phyloP scores from a whole-genome alignment of 2,113 vertebrate genomes.

The Boulengeromyrus knoepffleri region DNA sequence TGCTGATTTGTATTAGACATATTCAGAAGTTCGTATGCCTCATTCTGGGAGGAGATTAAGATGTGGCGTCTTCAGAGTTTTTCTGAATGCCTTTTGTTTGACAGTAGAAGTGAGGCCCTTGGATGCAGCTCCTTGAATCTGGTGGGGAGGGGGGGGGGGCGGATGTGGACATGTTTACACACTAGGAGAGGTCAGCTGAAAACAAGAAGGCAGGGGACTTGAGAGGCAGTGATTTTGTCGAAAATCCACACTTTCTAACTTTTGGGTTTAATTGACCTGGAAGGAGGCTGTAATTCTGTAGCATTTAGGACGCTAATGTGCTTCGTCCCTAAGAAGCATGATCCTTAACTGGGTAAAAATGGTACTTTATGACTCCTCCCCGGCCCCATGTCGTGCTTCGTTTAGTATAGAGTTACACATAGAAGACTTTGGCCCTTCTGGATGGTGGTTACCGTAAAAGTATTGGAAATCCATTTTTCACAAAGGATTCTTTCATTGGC shows the following conservation, averaged over 20 bases:
- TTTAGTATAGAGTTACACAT: not conserved
- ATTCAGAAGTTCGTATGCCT: not conserved
- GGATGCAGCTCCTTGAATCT: not conserved
- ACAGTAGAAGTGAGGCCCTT: not conserved
- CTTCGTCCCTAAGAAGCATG: not conserved
- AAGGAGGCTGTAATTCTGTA: slow-evolving; percentile 23
- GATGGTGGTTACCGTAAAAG: not conserved
- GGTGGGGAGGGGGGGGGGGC: not conserved
- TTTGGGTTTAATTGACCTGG: slow-evolving; percentile 16
- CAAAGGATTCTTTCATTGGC: not conserved
- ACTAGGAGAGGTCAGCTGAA: slow-evolving; percentile 38
- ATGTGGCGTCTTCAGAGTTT: slow-evolving; percentile 19
- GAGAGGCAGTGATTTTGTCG: slow-evolving; percentile 4
- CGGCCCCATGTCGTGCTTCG: not conserved
- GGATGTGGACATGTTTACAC: slow-evolving; percentile 38
- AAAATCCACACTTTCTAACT: slow-evolving; percentile 5
- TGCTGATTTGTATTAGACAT: not conserved
- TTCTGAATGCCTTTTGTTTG: slow-evolving; percentile 12
- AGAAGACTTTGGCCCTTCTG: not conserved
- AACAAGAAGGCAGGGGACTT: slow-evolving; percentile 43
- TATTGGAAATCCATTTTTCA: not conserved
- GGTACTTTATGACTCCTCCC: not conserved
- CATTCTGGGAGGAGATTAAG: not conserved
- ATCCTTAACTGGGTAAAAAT: not conserved
- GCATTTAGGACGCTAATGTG: not conserved